Base-by-base conservation (phyloP, 1,140 invertebrate species). In the Penaeus vannamei region DNA sequence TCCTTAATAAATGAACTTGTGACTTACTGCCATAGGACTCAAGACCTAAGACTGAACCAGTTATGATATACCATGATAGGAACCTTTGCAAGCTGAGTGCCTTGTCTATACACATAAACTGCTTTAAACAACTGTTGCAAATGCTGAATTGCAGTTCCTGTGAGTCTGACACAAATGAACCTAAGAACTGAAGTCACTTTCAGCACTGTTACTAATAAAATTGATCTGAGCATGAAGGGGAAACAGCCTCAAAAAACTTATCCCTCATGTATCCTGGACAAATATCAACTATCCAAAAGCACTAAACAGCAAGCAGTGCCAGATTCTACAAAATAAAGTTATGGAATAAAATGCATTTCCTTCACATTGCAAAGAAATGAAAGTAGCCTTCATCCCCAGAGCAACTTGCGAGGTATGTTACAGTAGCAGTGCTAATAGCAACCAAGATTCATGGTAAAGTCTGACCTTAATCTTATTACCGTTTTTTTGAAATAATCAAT, bases 351-450 rank as follows among this genome's bases (percentile, higher is more conserved):
- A 85, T 59, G 32, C 53, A 26, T 72, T 53, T 85, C 84, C 84
- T 72, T 72, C 26, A 85, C 69, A 72, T 72, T 23, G 69, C 66
- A 72, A 46, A n/a, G 61, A 36, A 17, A 77, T 64, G 80, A 80
- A 81, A 79, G 62, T 53, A 86, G 26, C 76, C 85, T 86, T 86
- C 77, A 86, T 66, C 62, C 85, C 85, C 77, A 62, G 77, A 86
- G 80, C 85, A 86, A 86, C 85, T 81, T 86, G 85, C 85, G 85
- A 86, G 85, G 85, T 86, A 86, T 86, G 80, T 86, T 79, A 72
- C 32, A 62, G 85, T 29, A 86, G 85, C 85, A 86, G 85, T 86
- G 77, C 60, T 86, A 60, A 86, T 29, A 80, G 85, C 61, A 61
- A 86, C 85, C 64, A 20, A 64, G n/a, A 64, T 61, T 61, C 85